Percentiles rank a stretch among this genome's conserved stretches.
These are phyloP conservation scores for Aythya baeri DNA, from an alignment of 2,113 vertebrate species.

Conservation along the genomic window DNA sequence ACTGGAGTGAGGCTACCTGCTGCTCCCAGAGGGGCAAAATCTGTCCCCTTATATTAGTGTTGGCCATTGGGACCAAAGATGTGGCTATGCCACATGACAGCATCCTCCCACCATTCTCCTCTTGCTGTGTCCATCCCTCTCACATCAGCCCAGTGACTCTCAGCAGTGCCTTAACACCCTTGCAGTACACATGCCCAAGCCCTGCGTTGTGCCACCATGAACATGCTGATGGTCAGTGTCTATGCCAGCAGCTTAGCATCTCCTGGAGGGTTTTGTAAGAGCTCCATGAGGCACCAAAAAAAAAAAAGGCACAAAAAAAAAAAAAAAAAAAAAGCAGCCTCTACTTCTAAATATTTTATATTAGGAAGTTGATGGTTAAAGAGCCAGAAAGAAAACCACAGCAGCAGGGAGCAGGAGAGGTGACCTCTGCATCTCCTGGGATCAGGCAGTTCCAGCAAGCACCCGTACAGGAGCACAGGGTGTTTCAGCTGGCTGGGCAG, in stretches of 20 bases:
- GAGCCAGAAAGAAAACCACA: not conserved
- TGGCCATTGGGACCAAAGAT: fast-evolving
- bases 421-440: fast-evolving
- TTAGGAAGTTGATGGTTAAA: not conserved
- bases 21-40: not conserved
- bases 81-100: not conserved
- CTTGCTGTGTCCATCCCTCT: not conserved
- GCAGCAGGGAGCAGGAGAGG: not conserved
- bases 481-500: not conserved
- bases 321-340: not conserved
- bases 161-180: not conserved
- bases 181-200: fast-evolving
- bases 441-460: not conserved
- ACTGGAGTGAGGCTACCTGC: not conserved
- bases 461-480: not conserved
- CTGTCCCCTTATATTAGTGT: not conserved
- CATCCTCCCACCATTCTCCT: fast-evolving
- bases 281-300: not conserved
- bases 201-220: fast-evolving
- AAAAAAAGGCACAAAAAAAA: not conserved
- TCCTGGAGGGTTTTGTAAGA: not conserved
- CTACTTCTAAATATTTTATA: not conserved
- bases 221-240: fast-evolving
- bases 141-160: not conserved
- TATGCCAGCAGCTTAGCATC: not conserved